These are phyloP conservation scores for Blastobasis adustella DNA, from an alignment of 2,888 invertebrate genomes.

Conservation along the genomic window DNA sequence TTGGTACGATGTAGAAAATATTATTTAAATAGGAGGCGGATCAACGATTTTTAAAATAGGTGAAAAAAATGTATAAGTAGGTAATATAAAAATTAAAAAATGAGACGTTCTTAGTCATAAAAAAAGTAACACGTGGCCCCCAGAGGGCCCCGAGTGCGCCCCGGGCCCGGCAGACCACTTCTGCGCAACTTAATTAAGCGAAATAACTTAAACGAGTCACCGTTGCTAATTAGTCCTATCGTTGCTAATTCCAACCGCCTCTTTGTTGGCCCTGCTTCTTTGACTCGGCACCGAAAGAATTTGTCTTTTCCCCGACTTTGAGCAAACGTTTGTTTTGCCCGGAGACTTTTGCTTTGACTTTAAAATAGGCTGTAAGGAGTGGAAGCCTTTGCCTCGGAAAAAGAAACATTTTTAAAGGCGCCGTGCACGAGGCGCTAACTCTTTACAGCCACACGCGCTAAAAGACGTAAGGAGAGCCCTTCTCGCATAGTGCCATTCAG, in stretches of 20 bases:
- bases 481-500: constrained; percentile 49
- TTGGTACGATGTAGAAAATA: too few relatives aligned
- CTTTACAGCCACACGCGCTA: constrained; percentile 21
- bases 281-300: constrained; percentile 70
- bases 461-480: constrained; percentile 56
- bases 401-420: constrained; percentile 17
- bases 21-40: too few relatives aligned
- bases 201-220: constrained; percentile 73
- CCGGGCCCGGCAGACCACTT: constrained; percentile 55
- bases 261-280: constrained; percentile 68
- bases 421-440: constrained; percentile 13
- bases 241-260: constrained; percentile 67
- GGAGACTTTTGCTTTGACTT: constrained; percentile 32
- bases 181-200: constrained; percentile 72
- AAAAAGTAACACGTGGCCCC: too few relatives aligned
- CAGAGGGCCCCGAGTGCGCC: too few relatives aligned
- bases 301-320: constrained; percentile 69
- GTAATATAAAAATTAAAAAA: too few relatives aligned
- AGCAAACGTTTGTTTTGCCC: constrained; percentile 61
- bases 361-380: constrained; percentile 21
- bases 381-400: constrained; percentile 9
- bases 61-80: too few relatives aligned
- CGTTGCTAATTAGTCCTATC: constrained; percentile 72
- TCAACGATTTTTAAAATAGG: too few relatives aligned
- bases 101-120: too few relatives aligned